Base-by-base conservation (phyloP, 2,797 vertebrate genomes). In the Helarctos malayanus region DNA sequence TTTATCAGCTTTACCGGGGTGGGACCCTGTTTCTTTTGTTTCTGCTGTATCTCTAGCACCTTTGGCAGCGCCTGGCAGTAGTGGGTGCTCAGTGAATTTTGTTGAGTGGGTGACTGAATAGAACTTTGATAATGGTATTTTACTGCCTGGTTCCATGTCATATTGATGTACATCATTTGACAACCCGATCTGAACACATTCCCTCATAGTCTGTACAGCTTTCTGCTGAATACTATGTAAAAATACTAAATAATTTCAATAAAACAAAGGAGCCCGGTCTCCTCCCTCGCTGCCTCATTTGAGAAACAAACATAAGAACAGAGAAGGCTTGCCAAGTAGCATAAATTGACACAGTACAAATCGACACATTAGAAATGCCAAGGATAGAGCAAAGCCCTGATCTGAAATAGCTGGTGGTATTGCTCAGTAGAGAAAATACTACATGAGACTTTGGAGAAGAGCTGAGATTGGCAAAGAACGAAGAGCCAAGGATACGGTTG, bases 191-290 rank as follows among this genome's bases (percentile, higher is more conserved):
- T 76, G 35, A 82, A 82, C 75, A 78, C 6, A 11, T 69, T n/a
- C 14, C 69, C 3, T 27, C 54, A 49, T 63, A 38, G 47, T 76
- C 38, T 85, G 49, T 21, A 52, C 12, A 57, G 81, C 49, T 92
- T 80, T 81, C 57, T 75, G 56, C 61, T 85, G 69, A 91, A 23
- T 78, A 19, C 45, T 29, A 13, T 61, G 21, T 87, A 75, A 81
- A 84, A 71, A 63, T 88, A 68, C 45, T 54, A 89, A 88, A 27
- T 87, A 81, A 95, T 47, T 32, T 49, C 27, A 90, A 41, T 57
- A 21, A 73, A 57, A 89, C 11, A 29, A 52, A 65, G 83, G 18
- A 78, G 21, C 29, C 35, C 41, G 41, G 61, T 41, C 81, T 84
- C 41, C 73, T 65, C 23, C 71, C 56, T 75, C 47, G 19, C 11